phyloP scores from a whole-genome alignment of 2,797 vertebrate genomes.

The Myripristis murdjan region DNA sequence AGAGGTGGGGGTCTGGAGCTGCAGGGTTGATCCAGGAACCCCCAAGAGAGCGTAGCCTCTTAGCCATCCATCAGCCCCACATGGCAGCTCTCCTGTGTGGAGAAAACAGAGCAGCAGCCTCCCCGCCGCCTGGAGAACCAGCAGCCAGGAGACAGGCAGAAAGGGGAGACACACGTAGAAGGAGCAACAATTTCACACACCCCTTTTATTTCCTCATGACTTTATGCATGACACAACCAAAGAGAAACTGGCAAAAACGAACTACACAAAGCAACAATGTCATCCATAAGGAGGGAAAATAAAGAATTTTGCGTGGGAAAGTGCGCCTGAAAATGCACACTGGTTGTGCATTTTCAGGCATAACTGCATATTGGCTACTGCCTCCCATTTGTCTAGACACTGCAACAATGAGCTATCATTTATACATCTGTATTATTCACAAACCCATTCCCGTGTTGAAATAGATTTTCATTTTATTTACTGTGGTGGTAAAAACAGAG shows the following conservation, averaged over 20 bases:
- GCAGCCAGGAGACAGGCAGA: neutral
- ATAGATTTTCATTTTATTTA: constrained; percentile 39
- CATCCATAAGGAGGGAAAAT: neutral
- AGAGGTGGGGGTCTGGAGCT: neutral
- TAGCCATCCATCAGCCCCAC: constrained; percentile 34
- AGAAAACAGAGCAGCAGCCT: constrained; percentile 14
- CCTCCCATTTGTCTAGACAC: constrained; percentile 5
- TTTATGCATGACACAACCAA: constrained; percentile 7
- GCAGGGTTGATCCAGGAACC: constrained; percentile 15
- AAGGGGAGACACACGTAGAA: neutral
- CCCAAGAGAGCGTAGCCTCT: constrained; percentile 20
- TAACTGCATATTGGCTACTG: constrained; percentile 14
- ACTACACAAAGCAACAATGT: neutral
- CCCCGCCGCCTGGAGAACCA: constrained; percentile 12
- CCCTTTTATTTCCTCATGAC: neutral
- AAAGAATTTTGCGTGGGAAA: neutral
- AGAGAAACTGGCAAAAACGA: constrained; percentile 18
- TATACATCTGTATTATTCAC: constrained; percentile 33
- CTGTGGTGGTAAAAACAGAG: constrained; percentile 16
- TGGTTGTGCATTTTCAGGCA: neutral
- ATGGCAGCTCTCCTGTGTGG: constrained; percentile 25
- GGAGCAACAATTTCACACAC: neutral
- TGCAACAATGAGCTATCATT: constrained; percentile 14
- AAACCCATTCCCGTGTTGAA: constrained; percentile 16
- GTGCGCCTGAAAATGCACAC: constrained; percentile 17